These are phyloP conservation scores for Opisthograptis luteolata DNA, from an alignment of 2,888 invertebrate genomes.

Conservation along the genomic window DNA sequence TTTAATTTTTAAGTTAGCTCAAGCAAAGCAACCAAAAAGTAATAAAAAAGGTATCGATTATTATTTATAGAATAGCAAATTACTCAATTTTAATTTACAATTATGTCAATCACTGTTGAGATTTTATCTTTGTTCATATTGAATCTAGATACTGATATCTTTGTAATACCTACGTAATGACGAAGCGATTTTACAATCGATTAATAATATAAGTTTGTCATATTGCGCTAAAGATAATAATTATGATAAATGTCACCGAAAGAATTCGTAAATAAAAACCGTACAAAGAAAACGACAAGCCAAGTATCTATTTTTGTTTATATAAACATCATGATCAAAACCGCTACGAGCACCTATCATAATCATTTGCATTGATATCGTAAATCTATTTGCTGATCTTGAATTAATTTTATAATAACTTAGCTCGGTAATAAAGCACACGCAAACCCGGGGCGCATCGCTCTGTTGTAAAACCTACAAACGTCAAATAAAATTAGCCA, in stretches of 20 bases:
- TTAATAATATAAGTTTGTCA: background rate
- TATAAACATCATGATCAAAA: background rate
- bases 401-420: constrained; percentile 3
- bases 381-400: constrained; percentile 4
- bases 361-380: background rate
- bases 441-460: background rate
- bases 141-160: background rate
- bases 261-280: too few species aligned
- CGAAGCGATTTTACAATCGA: background rate
- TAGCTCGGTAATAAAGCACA: background rate
- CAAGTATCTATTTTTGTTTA: too few species aligned
- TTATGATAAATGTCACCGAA: too few species aligned
- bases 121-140: constrained; percentile 18
- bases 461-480: constrained; percentile 36
- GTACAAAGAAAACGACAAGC: too few species aligned
- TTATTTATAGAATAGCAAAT: background rate
- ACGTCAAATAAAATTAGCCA: constrained; percentile 54
- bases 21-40: too few species aligned
- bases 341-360: background rate
- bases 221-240: too few species aligned
- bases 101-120: constrained; percentile 38
- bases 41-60: too few species aligned
- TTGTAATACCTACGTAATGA: constrained; percentile 17
- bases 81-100: constrained; percentile 12
- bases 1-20: too few species aligned